Evolutionary conservation across 1,140 invertebrate species (phyloP), one percentile per base, ranked within the genome.

Genomic region (Pogonomyrmex barbatus): DNA sequence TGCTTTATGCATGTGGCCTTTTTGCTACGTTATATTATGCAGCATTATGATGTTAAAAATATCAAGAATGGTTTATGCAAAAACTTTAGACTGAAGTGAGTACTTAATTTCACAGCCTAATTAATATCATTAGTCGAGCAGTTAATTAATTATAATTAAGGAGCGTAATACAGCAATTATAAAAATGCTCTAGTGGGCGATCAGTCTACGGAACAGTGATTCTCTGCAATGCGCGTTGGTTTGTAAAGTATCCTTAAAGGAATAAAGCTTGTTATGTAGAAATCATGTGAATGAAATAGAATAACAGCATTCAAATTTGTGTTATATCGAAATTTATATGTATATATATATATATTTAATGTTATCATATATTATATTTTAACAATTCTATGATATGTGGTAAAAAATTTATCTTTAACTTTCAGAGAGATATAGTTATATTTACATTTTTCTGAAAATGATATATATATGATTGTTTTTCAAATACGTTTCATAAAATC

Each of bases 131-230:
- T 94, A 93, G 86, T 85, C 89, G 91, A 91, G 90, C 92, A 92
- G 92, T 93, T 94, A 94, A 94, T n/a, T n/a, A n/a, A n/a, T n/a
- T n/a, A n/a, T n/a, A n/a, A n/a, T 95, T 95, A 94, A 90, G 81
- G 90, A 92, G 93, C 93, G 91, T 92, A 94, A 94, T 94, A 93
- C 92, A 86, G 86, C 89, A 88, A 92, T 94, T 93, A 93, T 91
- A 93, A 94, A 86, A 91, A 93, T 60, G 88, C 88, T 87, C 63
- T 87, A 79, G 87, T 86, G 54, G 50, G 75, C 81, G 91, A 50
- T 90, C 88, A 91, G 79, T 89, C 91, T 93, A 90, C 87, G 94
- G 93, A 94, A 95, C 92, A 89, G 68, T 89, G 92, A 91, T 56
- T 90, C 67, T 79, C 54, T 89, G 81, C 77, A 91, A 85, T 87